These are phyloP conservation scores for Brachypalpus laphriformis DNA, from an alignment of 2,888 invertebrate genomes.

Conservation along the genomic window DNA sequence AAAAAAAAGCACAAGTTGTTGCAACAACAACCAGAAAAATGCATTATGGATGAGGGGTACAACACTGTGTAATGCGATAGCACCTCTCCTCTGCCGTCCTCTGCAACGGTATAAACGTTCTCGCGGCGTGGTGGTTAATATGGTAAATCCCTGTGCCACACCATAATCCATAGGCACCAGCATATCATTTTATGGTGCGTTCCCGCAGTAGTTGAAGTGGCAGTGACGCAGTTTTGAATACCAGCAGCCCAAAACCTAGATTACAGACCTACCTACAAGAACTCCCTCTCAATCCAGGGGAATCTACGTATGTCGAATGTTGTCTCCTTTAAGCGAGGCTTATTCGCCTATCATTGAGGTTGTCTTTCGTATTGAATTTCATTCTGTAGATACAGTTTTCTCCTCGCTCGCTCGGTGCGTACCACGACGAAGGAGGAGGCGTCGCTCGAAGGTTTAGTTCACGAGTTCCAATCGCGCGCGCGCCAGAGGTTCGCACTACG, in stretches of 20 bases:
- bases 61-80: constrained; percentile 52
- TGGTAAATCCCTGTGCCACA: constrained; percentile 53
- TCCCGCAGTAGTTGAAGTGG: constrained; percentile 47
- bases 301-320: constrained; percentile 15
- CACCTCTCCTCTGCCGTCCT: not conserved
- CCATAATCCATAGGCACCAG: constrained; percentile 52
- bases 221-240: constrained; percentile 67
- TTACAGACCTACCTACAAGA: constrained; percentile 33
- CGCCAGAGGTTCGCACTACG: constrained; percentile 59
- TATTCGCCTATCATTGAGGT: constrained; percentile 17
- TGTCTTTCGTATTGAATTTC: constrained; percentile 52
- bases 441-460: constrained; percentile 69
- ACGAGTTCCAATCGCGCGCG: constrained; percentile 31
- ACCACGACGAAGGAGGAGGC: constrained; percentile 29
- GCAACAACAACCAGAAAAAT: constrained; percentile 52
- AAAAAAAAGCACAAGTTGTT: not conserved
- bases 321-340: constrained; percentile 35
- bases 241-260: constrained; percentile 66
- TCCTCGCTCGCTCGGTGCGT: constrained; percentile 29
- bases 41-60: constrained; percentile 66
- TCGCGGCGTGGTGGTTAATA: constrained; percentile 37
- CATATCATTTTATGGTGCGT: constrained; percentile 21
- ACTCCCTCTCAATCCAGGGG: constrained; percentile 31
- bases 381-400: constrained; percentile 1
- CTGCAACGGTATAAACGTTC: constrained; percentile 15